Evolutionary conservation across 2,113 vertebrate genomes (phyloP).

Genomic region (Glaucomys volans): DNA sequence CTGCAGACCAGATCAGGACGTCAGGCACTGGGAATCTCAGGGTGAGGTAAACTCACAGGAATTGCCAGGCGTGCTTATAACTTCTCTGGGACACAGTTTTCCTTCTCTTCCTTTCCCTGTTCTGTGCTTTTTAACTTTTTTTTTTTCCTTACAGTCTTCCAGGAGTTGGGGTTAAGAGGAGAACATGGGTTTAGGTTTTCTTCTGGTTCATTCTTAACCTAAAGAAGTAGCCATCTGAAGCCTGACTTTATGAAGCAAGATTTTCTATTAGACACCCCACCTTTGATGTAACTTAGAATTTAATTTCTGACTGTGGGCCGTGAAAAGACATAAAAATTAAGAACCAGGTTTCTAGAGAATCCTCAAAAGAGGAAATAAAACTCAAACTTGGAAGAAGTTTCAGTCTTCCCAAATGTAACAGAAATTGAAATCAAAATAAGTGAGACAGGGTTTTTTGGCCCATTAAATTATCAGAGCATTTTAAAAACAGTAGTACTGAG

Average conservation of each 20-base stretch:
- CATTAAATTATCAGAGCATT: not conserved
- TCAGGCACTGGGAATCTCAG: not conserved
- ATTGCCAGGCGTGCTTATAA: not conserved
- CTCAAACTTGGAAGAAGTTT: constrained; percentile 5
- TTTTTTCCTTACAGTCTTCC: not conserved
- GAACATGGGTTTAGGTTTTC: not conserved
- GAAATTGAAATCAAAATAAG: constrained; percentile 24
- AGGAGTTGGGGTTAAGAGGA: not conserved
- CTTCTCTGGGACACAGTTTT: not conserved
- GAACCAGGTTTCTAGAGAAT: not conserved
- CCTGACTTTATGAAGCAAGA: not conserved
- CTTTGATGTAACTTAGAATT: not conserved
- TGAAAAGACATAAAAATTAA: not conserved
- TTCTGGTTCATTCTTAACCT: not conserved
- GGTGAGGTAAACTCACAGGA: not conserved
- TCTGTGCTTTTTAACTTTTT: not conserved
- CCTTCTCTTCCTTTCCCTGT: not conserved
- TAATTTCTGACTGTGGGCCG: not conserved
- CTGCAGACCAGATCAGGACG: not conserved
- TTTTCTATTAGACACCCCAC: not conserved
- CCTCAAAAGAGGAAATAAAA: constrained; percentile 47
- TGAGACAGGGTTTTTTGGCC: not conserved
- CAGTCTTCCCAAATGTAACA: constrained; percentile 31
- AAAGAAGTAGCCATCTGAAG: not conserved
- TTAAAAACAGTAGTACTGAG: not conserved